phyloP scores from a whole-genome alignment of 2,888 invertebrate genomes.

The Schizaphis graminum region DNA sequence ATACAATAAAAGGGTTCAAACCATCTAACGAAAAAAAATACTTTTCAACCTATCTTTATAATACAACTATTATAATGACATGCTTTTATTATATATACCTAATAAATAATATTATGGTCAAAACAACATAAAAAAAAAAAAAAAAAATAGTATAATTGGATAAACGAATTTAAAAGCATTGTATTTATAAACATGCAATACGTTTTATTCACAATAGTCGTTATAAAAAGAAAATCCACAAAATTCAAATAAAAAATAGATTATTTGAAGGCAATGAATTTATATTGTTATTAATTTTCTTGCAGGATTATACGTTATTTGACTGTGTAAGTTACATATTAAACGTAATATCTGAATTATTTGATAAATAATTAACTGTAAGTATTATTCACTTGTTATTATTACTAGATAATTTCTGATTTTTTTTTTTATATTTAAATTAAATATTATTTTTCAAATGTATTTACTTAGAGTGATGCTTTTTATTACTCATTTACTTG shows the following conservation, averaged over 20 bases:
- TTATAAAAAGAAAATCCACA: background rate
- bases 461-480: background rate
- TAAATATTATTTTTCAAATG: constrained; percentile 11
- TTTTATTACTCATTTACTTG: background rate
- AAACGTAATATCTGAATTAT: background rate
- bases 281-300: background rate
- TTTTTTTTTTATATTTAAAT: background rate
- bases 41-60: background rate
- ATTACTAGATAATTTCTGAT: background rate
- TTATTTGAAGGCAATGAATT: background rate
- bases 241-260: background rate
- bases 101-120: background rate
- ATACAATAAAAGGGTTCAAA: background rate
- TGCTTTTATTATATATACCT: background rate
- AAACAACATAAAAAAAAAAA: background rate
- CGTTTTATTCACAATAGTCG: background rate
- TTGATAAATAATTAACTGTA: background rate
- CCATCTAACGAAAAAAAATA: background rate
- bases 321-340: background rate
- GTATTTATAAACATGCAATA: background rate
- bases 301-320: background rate
- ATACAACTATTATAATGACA: too few relatives aligned
- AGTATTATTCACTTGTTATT: background rate
- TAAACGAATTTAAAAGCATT: background rate
- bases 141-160: background rate